Base-by-base conservation (phyloP, 2,888 invertebrate species). In the Caprella mutica region DNA sequence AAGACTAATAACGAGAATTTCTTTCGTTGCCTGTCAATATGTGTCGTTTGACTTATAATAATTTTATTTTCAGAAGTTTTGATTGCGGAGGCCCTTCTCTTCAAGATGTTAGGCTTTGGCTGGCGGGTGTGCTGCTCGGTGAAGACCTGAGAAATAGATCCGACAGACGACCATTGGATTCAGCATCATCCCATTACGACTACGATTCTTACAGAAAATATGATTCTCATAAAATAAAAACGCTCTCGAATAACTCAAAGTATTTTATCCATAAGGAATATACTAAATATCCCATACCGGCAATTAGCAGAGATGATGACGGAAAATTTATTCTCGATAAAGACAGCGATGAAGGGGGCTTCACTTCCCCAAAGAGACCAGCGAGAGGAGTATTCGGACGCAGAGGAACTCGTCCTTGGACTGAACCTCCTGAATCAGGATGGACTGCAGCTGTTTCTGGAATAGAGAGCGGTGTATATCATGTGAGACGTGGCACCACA, bases 291-390 rank as follows among this genome's bases (percentile, higher is more conserved):
- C 72, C 81, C 42, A 74, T 84, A 62, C 82, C 80, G 61, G 80
- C 81, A 70, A 85, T 85, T 66, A 81, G 83, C 65, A 78, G 84
- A 46, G 79, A 84, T 23, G 79, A 82, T n/a, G 84, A 85, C 70
- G 85, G 85, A 44, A 80, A 83, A 56, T 85, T 85, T 72, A 80
- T 84, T 58, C 74, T 84, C 63, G 77, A 78, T 46, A 68, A 68
- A 38, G 81, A 78, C 70, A 75, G 76, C 65, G 68, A 68, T 54
- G 67, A 67, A 51, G 68, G 66, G 40, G 67, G 67, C 14, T 67
- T 67, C 55, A 61, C 66, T 27, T 59, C 64, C 43, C 56, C 60
- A 21, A 56, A 63, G 30, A 39, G 56, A 43, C 65, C 59, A 27
- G 55, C 52, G 19, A 53, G 62, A 4, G 50, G 63, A 33, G 50